Conservation (phyloP, 1,140 invertebrate genomes). For the Bombus superbus region DNA sequence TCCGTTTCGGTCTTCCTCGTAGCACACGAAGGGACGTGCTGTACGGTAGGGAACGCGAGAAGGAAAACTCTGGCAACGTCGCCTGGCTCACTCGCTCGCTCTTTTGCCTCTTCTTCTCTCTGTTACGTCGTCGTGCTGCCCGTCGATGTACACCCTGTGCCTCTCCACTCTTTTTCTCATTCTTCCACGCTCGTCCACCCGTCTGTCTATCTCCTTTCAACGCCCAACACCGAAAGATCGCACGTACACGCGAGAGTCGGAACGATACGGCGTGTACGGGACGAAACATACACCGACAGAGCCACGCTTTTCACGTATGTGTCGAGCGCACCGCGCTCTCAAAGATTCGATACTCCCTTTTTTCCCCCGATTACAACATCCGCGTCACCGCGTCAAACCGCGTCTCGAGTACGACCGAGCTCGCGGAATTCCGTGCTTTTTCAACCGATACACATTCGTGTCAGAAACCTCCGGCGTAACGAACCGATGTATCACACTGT, state of each 20-base stretch:
- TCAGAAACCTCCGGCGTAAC: constrained; percentile 27
- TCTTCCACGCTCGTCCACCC: constrained; percentile 29
- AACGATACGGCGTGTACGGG: background rate
- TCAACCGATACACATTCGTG: constrained; percentile 24
- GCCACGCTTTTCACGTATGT: constrained; percentile 37
- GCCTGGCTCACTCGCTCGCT: constrained; percentile 62
- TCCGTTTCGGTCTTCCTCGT: constrained; percentile 40
- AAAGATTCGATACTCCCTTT: constrained; percentile 25
- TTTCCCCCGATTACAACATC: constrained; percentile 27
- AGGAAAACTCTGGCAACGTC: constrained; percentile 76
- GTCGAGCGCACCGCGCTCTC: constrained; percentile 18
- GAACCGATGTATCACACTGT: constrained; percentile 47
- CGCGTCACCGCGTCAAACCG: background rate
- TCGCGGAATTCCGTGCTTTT: background rate
- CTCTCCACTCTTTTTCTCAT: constrained; percentile 51
- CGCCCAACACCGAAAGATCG: constrained; percentile 17
- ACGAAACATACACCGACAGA: constrained; percentile 33
- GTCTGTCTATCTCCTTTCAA: constrained; percentile 45
- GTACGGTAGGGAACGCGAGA: constrained; percentile 56
- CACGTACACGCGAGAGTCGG: constrained; percentile 2
- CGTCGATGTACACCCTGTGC: constrained; percentile 34
- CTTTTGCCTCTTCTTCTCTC: constrained; percentile 54
- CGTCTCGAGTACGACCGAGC: background rate
- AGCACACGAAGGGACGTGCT: constrained; percentile 42
- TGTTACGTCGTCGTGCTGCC: constrained; percentile 44